Conservation (phyloP, 2,888 invertebrate species). For the Acanthopleura granulata region DNA sequence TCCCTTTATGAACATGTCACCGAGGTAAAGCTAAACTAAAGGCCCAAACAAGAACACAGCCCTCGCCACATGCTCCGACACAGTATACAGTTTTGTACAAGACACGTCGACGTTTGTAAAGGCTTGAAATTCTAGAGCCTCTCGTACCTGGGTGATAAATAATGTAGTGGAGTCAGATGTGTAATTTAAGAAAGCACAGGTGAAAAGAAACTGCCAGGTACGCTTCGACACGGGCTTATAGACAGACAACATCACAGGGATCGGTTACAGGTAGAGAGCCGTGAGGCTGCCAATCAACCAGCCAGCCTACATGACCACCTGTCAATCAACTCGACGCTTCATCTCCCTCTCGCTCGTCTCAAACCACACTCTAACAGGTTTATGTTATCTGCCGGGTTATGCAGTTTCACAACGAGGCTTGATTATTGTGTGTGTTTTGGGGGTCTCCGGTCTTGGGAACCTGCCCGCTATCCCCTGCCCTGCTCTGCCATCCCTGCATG, state of each 20-base stretch:
- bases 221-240: background rate
- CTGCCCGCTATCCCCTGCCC: too few species aligned
- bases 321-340: background rate
- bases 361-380: too few species aligned
- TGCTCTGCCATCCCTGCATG: too few species aligned
- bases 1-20: conserved; percentile 11
- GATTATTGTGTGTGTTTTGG: too few species aligned
- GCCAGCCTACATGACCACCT: background rate
- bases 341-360: too few species aligned
- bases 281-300: background rate
- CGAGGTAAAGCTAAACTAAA: background rate
- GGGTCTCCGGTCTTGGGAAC: too few species aligned
- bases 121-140: background rate
- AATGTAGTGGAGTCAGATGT: background rate
- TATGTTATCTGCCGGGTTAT: too few species aligned
- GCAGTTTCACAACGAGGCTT: too few species aligned
- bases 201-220: conserved; percentile 5
- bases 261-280: background rate
- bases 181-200: conserved; percentile 14
- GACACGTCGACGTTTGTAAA: background rate
- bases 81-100: conserved; percentile 4
- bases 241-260: conserved; percentile 10
- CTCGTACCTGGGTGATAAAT: conserved; percentile 1
- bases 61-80: background rate
- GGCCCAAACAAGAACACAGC: background rate